A percentile compares a stretch with the other conserved stretches of the same genome.
phyloP scores from a whole-genome alignment of 2,888 invertebrate genomes.

The Opisthograptis luteolata region DNA sequence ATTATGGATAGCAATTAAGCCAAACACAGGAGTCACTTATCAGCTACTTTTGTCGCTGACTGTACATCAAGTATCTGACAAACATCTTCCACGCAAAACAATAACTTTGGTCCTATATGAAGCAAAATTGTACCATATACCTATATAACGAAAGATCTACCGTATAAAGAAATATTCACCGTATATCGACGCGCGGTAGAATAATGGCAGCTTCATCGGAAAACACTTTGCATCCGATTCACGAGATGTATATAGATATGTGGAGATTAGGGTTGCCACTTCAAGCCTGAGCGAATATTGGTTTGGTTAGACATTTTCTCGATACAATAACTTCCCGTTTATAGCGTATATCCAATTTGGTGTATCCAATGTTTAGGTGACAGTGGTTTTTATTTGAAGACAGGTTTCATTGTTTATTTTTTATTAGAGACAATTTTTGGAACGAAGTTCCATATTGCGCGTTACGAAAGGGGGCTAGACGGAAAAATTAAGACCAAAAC shows the following conservation, averaged over 20 bases:
- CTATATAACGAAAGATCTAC: slow-evolving; percentile 7
- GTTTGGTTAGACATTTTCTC: slow-evolving; percentile 10
- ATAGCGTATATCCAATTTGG: slow-evolving; percentile 14
- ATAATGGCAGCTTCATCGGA: slow-evolving; percentile 49
- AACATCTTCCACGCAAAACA: too few relatives aligned
- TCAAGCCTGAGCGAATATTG: slow-evolving; percentile 6
- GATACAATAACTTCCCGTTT: slow-evolving; percentile 23
- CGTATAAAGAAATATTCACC: slow-evolving; percentile 29
- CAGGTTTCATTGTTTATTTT: too few relatives aligned
- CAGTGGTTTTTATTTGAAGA: not conserved
- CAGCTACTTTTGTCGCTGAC: too few relatives aligned
- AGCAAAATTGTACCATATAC: too few relatives aligned
- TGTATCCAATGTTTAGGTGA: slow-evolving; percentile 4
- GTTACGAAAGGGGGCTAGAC: too few relatives aligned
- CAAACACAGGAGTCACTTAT: too few relatives aligned
- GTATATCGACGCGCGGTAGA: slow-evolving; percentile 25
- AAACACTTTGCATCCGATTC: slow-evolving; percentile 55
- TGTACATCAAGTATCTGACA: too few relatives aligned
- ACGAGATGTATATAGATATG: slow-evolving; percentile 11
- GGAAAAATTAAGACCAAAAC: too few relatives aligned
- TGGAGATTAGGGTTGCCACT: slow-evolving; percentile 30
- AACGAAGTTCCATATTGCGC: too few relatives aligned
- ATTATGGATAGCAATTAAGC: too few relatives aligned
- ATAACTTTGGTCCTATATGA: too few relatives aligned
- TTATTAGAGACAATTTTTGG: too few relatives aligned